phyloP scores from a whole-genome alignment of 2,888 invertebrate species.

The Cheilosia vernalis region DNA sequence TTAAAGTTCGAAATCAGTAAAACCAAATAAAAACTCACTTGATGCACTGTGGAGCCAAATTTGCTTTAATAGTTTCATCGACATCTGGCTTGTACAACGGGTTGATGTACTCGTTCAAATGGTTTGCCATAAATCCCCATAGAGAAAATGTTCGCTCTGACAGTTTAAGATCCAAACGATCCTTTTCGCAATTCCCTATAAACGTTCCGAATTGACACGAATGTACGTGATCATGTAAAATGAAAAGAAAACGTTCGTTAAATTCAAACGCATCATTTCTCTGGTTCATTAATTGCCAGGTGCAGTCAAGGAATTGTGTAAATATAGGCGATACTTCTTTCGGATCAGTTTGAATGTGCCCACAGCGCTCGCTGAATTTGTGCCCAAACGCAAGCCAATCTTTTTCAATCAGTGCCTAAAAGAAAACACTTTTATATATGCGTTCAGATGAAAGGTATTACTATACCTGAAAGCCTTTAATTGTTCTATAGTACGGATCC shows the following conservation, averaged over 20 bases:
- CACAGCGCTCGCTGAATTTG: constrained; percentile 97
- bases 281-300: constrained; percentile 95
- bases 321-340: constrained; percentile 96
- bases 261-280: constrained; percentile 97
- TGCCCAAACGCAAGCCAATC: constrained; percentile 98
- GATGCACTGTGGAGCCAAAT: constrained; percentile 92
- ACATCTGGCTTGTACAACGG: constrained; percentile 93
- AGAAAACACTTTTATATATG: constrained; percentile 21
- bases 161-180: constrained; percentile 93
- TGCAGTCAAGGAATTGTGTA: constrained; percentile 96
- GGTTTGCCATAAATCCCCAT: constrained; percentile 96
- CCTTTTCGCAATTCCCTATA: constrained; percentile 98
- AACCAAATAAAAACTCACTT: constrained; percentile 84
- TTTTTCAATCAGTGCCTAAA: constrained; percentile 95
- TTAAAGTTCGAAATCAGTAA: not conserved
- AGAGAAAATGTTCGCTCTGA: constrained; percentile 96
- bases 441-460: constrained; percentile 6
- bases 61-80: constrained; percentile 89
- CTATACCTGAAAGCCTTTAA: constrained; percentile 94
- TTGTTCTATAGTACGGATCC: constrained; percentile 98
- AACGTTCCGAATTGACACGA: constrained; percentile 99
- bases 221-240: constrained; percentile 97
- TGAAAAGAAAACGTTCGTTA: constrained; percentile 96
- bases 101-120: constrained; percentile 96
- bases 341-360: constrained; percentile 92